Evolutionary conservation across 2,797 vertebrate genomes (phyloP).

Genomic region (Etheostoma nigrum): DNA sequence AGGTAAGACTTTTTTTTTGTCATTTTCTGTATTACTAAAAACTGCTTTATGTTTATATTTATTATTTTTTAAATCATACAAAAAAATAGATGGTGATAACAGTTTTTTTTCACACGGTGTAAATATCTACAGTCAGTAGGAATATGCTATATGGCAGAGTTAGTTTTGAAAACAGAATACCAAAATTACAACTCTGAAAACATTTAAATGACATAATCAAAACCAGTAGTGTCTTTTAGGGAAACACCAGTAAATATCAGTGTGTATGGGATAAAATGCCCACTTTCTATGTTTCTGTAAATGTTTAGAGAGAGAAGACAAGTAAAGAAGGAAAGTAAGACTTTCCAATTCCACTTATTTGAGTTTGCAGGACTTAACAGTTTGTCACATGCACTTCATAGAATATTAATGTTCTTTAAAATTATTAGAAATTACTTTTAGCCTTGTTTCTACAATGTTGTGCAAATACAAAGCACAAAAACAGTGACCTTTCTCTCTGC

Average conservation of each 20-base stretch:
- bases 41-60: background rate
- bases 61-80: background rate
- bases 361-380: background rate
- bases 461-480: background rate
- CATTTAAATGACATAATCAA: background rate
- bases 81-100: background rate
- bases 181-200: background rate
- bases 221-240: background rate
- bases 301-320: background rate
- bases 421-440: background rate
- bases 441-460: background rate
- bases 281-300: slow-evolving; percentile 7
- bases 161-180: background rate
- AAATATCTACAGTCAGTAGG: background rate
- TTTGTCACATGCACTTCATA: background rate
- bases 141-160: background rate
- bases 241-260: background rate
- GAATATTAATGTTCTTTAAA: background rate
- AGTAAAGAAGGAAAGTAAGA: background rate
- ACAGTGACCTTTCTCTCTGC: background rate
- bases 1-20: slow-evolving; percentile 70
- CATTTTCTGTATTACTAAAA: background rate
- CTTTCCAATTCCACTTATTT: background rate
- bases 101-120: background rate
- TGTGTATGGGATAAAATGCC: background rate